Conservation (phyloP, 2,888 invertebrate species). For the Philereme transversata region DNA sequence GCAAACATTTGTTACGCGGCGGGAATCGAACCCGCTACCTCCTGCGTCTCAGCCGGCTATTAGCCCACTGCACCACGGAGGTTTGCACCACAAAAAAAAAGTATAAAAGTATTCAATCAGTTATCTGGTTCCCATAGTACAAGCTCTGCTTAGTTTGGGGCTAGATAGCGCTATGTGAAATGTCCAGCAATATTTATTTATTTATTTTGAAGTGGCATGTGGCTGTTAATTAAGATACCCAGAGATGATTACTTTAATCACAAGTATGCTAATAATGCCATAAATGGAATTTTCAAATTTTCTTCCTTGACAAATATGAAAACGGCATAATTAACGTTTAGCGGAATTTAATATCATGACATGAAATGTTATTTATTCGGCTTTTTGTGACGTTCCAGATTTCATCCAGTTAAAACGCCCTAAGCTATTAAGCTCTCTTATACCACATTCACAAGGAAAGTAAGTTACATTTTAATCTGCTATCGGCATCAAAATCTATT, state of each 20-base stretch:
- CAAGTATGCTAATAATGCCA: slow-evolving; percentile 11
- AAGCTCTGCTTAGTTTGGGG: no score
- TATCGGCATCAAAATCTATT: no score
- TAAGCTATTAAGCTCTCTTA: slow-evolving; percentile 34
- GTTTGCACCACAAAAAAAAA: no score
- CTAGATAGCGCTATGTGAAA: no score
- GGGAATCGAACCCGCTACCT: no score
- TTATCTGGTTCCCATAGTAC: no score
- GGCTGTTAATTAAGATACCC: slow-evolving; percentile 22
- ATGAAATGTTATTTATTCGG: slow-evolving; percentile 76
- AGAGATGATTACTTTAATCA: slow-evolving; percentile 15
- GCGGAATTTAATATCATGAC: slow-evolving; percentile 72
- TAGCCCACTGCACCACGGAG: no score
- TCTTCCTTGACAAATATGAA: slow-evolving; percentile 61
- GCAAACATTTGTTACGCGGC: no score
- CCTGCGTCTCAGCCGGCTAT: no score
- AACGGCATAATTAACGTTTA: slow-evolving; percentile 76
- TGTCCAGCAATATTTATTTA: no score
- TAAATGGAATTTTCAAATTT: slow-evolving; percentile 52
- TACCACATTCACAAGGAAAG: background rate
- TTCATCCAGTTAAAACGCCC: slow-evolving; percentile 53
- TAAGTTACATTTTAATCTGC: no score
- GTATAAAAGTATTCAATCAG: no score
- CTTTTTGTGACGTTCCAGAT: slow-evolving; percentile 65
- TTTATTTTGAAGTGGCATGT: background rate